Percentiles rank a stretch among this genome's conserved stretches.
These are phyloP conservation scores for Volucella inanis DNA, from an alignment of 2,888 invertebrate species.

Conservation along the genomic window DNA sequence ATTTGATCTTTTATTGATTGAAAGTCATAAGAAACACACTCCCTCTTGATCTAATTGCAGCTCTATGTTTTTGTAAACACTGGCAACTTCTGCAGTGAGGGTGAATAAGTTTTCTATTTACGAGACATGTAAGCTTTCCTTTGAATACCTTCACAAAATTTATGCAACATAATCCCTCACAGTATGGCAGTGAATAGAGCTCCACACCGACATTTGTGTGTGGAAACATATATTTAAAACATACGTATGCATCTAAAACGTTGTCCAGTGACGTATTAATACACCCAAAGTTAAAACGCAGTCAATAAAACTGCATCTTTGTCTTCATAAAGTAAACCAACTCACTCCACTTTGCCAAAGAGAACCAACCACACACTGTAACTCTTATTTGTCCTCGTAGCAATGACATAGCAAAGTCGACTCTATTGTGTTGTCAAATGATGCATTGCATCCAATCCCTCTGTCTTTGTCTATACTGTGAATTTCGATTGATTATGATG, in stretches of 20 bases:
- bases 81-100: too few species aligned
- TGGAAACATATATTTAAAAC: too few species aligned
- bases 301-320: constrained; percentile 69
- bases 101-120: too few species aligned
- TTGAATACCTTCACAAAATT: neutral
- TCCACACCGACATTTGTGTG: constrained; percentile 11
- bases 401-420: constrained; percentile 47
- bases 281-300: constrained; percentile 35
- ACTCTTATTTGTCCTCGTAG: constrained; percentile 16
- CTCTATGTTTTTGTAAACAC: too few species aligned
- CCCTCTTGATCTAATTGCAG: too few species aligned
- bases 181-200: constrained; percentile 30
- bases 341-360: neutral
- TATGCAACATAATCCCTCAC: constrained; percentile 4
- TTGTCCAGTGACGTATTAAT: constrained; percentile 25
- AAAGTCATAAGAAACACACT: too few species aligned
- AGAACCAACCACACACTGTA: neutral
- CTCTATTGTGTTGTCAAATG: constrained; percentile 63
- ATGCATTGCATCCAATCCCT: constrained; percentile 60
- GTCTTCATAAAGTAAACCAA: constrained; percentile 61
- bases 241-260: constrained; percentile 16
- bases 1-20: too few species aligned
- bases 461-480: constrained; percentile 10
- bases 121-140: too few species aligned
- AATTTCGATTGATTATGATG: constrained; percentile 69